Percentiles rank a stretch among this genome's conserved stretches.
phyloP scores from a whole-genome alignment of 92 coral and sea anemone species.

The Palythoa grandiflora region DNA sequence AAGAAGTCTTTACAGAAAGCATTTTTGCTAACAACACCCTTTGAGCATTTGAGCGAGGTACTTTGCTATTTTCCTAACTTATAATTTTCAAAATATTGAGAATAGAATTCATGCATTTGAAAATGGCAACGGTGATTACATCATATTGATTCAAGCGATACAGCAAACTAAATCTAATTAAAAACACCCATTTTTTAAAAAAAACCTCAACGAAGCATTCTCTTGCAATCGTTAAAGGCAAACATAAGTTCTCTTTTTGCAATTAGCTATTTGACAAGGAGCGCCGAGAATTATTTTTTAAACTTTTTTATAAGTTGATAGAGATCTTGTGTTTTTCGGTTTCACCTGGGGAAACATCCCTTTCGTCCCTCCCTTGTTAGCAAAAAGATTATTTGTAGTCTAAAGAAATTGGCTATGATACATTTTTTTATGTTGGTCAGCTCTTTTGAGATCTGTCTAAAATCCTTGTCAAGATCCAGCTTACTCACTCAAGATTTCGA shows the following conservation, averaged over 20 bases:
- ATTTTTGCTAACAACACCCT: neutral
- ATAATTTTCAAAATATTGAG: neutral
- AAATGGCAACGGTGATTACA: neutral
- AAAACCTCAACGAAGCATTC: neutral
- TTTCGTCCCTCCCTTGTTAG: constrained; percentile 30
- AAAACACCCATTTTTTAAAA: neutral
- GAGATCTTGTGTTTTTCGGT: constrained; percentile 21
- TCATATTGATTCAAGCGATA: neutral
- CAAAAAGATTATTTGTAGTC: neutral
- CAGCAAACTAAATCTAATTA: constrained; percentile 25
- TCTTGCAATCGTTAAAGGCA: constrained; percentile 9
- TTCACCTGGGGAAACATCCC: constrained; percentile 12
- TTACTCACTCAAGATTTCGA: neutral
- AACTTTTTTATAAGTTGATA: neutral
- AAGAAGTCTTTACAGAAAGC: neutral
- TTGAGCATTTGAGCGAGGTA: neutral
- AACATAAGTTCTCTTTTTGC: neutral
- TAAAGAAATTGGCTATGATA: neutral
- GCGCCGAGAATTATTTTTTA: neutral
- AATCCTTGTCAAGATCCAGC: neutral
- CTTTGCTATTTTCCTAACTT: neutral
- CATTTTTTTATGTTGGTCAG: neutral
- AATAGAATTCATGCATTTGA: neutral
- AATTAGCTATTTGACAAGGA: neutral
- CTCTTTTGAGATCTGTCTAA: neutral